Percentiles rank a stretch among this genome's conserved stretches.
Conservation (phyloP, 2,113 vertebrate species). For the Mus spicilegus region DNA sequence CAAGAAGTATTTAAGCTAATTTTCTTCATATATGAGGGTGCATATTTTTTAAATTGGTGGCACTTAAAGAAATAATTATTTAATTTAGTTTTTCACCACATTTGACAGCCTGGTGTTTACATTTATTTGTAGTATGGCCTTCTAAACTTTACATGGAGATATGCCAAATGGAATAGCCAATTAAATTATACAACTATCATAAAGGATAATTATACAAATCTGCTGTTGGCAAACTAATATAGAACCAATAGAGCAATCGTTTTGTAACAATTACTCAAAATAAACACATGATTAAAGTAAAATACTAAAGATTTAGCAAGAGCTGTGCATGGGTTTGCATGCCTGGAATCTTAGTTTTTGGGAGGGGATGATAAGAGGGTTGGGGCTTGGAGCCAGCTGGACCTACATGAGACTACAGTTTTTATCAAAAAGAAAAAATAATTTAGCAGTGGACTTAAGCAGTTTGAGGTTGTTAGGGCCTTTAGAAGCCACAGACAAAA, state of each 20-base stretch:
- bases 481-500: not conserved
- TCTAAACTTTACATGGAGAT: slow-evolving; percentile 14
- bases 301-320: not conserved
- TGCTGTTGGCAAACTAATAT: not conserved
- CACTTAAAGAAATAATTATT: slow-evolving; percentile 28
- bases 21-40: not conserved
- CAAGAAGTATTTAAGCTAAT: slow-evolving; percentile 78
- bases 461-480: not conserved
- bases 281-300: not conserved
- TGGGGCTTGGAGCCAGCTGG: not conserved
- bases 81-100: slow-evolving; percentile 38
- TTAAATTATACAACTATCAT: slow-evolving; percentile 28
- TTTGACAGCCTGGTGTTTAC: not conserved
- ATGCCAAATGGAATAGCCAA: not conserved
- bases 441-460: not conserved
- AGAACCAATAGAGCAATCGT: not conserved
- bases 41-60: slow-evolving; percentile 56
- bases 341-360: not conserved
- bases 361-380: not conserved
- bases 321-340: not conserved
- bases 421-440: not conserved
- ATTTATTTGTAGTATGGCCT: not conserved
- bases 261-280: not conserved
- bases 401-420: not conserved
- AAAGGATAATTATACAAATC: slow-evolving; percentile 28